Percentiles rank a stretch among this genome's conserved stretches.
Evolutionary conservation across 2,888 invertebrate species (phyloP).

Genomic region (Cheilosia soror): DNA sequence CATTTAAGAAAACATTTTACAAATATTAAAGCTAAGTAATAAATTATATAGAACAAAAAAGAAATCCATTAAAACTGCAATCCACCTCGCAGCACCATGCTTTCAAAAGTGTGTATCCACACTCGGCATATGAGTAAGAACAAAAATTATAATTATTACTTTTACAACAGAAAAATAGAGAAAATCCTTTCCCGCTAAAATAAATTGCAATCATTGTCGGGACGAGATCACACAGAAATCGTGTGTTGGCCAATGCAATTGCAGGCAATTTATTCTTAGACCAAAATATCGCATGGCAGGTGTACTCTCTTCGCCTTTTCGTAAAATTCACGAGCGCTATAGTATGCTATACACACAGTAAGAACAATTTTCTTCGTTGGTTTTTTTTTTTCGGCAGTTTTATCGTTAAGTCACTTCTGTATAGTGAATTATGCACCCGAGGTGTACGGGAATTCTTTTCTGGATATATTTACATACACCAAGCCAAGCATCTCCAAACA

Average conservation of each 20-base stretch:
- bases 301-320: slow-evolving; percentile 42
- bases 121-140: not conserved
- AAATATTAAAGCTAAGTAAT: slow-evolving; percentile 36
- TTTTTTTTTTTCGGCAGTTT: slow-evolving; percentile 48
- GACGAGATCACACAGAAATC: slow-evolving; percentile 54
- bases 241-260: slow-evolving; percentile 44
- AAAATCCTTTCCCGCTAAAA: slow-evolving; percentile 26
- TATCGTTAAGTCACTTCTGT: slow-evolving; percentile 54
- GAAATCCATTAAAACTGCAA: slow-evolving; percentile 25
- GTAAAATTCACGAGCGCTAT: slow-evolving; percentile 31
- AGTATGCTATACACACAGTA: not conserved
- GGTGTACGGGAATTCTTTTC: slow-evolving; percentile 39
- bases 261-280: slow-evolving; percentile 69
- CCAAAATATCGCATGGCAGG: slow-evolving; percentile 66
- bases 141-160: slow-evolving; percentile 42
- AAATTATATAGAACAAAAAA: slow-evolving; percentile 17
- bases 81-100: not conserved
- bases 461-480: slow-evolving; percentile 28
- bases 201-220: slow-evolving; percentile 64
- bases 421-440: slow-evolving; percentile 57
- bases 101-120: not conserved
- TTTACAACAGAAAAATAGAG: not conserved
- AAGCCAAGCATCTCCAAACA: slow-evolving; percentile 9
- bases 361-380: slow-evolving; percentile 1
- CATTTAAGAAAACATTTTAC: slow-evolving; percentile 35